Evolutionary conservation across 2,113 vertebrate species (phyloP), one percentile per base, ranked within the genome.

Genomic region (Antechinus flavipes): DNA sequence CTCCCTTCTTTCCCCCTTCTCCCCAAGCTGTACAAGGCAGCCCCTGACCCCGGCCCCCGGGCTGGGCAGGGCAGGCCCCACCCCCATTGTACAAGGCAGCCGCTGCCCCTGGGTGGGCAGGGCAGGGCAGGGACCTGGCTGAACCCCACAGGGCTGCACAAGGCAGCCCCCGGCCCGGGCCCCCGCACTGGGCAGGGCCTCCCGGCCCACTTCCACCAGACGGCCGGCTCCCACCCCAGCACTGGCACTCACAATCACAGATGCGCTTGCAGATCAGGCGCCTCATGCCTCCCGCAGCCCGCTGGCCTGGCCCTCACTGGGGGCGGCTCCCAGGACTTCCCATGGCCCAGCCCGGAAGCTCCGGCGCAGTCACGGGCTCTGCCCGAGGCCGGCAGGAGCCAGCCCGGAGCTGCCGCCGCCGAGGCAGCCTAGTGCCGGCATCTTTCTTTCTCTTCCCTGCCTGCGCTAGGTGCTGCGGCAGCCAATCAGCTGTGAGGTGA

Each of bases 211-310:
- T 4, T 47, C 47, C 47, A 47, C 47, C 47, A 47, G 47, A 47
- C 47, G 47, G 2, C 22, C 9, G 22, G 26, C 98, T 98, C 98
- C 98, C 97, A 98, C 98, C 98, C 98, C 98, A 98, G 98, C 98
- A 98, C 98, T 99, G 98, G 98, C 99, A 99, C 99, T 99, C 99
- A 99, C 99, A 99, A 99, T 99, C 99, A 99, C 99, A 99, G 99
- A 99, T 99, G 98, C 99, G 99, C 98, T 99, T 99, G 99, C 99
- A 99, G 99, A 99, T 99, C 98, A 99, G 99, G 92, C 99, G 99
- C 98, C 99, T 99, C 99, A 99, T 99, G 98, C 99, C 99, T 99
- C 99, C 98, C 98, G 98, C 91, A 97, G 98, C 98, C 98, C 35
- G 35, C 68, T 42, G 68, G 68, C 98, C 98, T 97, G 98, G 95